phyloP scores from a whole-genome alignment of 2,797 vertebrate genomes.

The Manis pentadactyla region DNA sequence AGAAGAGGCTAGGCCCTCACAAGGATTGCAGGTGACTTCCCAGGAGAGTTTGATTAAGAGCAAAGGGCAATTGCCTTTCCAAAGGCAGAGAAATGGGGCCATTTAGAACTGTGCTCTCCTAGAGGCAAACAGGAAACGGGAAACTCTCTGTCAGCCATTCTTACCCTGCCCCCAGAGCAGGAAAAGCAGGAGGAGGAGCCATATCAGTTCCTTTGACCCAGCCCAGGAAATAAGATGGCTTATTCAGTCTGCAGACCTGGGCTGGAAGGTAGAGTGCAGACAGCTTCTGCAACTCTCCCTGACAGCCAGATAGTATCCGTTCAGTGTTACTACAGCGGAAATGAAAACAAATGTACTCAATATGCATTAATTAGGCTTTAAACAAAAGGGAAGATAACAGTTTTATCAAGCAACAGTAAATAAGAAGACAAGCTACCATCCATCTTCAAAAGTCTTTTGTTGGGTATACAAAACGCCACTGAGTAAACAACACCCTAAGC shows the following conservation, averaged over 20 bases:
- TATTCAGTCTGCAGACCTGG: conserved; percentile 24
- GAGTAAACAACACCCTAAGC: neutral
- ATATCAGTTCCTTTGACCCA: conserved; percentile 34
- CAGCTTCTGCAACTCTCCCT: neutral
- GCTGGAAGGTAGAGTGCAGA: neutral
- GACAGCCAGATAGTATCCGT: conserved; percentile 28
- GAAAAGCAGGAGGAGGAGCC: conserved; percentile 63
- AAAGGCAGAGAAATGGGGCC: conserved; percentile 58
- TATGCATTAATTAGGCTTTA: conserved; percentile 61
- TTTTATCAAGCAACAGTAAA: conserved; percentile 45
- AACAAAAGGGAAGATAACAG: conserved; percentile 57
- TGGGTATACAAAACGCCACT: neutral
- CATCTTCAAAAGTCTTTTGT: neutral
- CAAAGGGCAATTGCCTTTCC: conserved; percentile 71
- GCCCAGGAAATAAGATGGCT: conserved; percentile 62
- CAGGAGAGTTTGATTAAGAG: conserved; percentile 60
- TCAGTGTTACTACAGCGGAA: conserved; percentile 4
- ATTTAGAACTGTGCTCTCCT: conserved; percentile 69
- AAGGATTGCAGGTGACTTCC: conserved; percentile 76
- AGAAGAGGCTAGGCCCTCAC: neutral
- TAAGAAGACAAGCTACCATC: neutral
- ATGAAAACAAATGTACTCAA: conserved; percentile 19
- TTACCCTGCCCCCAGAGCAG: conserved; percentile 61
- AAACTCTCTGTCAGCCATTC: conserved; percentile 76
- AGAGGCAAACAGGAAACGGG: conserved; percentile 81